A percentile compares a stretch with the other conserved stretches of the same genome.
Evolutionary conservation across 2,797 vertebrate species (phyloP).

Genomic region (Coracias cyanogaster): DNA sequence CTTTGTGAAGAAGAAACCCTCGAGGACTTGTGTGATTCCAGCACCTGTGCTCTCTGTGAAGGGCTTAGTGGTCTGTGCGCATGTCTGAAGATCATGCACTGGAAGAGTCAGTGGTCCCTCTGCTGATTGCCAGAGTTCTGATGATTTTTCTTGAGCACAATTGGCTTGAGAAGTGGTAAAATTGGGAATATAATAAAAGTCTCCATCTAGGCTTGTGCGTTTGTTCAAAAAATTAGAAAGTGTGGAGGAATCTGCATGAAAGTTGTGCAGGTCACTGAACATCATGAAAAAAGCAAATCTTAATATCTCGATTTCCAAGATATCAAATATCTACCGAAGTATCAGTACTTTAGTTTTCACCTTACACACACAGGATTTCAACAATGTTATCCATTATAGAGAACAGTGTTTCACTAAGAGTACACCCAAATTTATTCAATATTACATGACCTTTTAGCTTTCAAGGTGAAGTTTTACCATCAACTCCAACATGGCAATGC

Average conservation of each 20-base stretch:
- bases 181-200: conserved; percentile 77
- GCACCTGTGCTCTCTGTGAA: conserved; percentile 19
- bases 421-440: background rate
- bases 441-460: background rate
- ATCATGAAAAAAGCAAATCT: background rate
- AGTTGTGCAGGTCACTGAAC: background rate
- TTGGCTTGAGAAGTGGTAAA: conserved; percentile 74
- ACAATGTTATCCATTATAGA: background rate
- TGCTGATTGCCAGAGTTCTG: conserved; percentile 54
- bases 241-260: conserved; percentile 73
- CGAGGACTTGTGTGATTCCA: background rate
- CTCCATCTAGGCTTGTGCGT: conserved; percentile 74
- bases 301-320: background rate
- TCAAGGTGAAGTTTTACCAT: background rate
- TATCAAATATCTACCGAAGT: background rate
- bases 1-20: background rate
- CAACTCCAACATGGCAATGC: background rate
- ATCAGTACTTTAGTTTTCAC: background rate
- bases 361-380: background rate
- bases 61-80: background rate
- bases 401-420: background rate
- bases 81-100: background rate
- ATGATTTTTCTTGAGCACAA: conserved; percentile 50
- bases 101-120: background rate
- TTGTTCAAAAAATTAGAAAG: conserved; percentile 78